A percentile compares a stretch with the other conserved stretches of the same genome.
phyloP scores from a whole-genome alignment of 1,140 invertebrate species.

The Leptinotarsa lineolata region DNA sequence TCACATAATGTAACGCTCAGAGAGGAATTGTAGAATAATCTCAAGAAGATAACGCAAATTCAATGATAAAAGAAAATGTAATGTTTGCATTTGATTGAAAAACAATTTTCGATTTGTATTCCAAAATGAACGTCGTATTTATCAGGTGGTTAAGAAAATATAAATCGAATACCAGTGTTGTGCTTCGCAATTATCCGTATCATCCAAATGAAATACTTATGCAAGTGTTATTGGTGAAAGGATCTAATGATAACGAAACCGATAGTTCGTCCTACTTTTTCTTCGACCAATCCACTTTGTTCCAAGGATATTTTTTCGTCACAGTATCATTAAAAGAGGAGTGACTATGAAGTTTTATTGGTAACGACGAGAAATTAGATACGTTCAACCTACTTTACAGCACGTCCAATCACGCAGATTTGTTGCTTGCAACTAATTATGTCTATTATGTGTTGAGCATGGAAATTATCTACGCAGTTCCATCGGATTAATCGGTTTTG shows the following conservation, averaged over 20 bases:
- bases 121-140: too few relatives aligned
- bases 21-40: too few relatives aligned
- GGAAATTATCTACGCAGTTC: not conserved
- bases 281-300: conserved; percentile 2
- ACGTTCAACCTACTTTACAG: conserved; percentile 2
- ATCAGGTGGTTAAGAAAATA: too few relatives aligned
- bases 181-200: too few relatives aligned
- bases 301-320: conserved; percentile 4
- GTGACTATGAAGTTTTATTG: not conserved
- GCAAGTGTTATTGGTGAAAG: not conserved
- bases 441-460: not conserved
- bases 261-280: conserved; percentile 2
- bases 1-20: too few relatives aligned
- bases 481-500: not conserved
- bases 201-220: not conserved
- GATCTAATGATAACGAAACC: conserved; percentile 3
- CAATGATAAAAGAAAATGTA: too few relatives aligned
- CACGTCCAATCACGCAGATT: not conserved
- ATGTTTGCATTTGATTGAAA: too few relatives aligned
- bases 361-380: conserved; percentile 6
- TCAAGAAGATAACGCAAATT: too few relatives aligned
- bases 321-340: conserved; percentile 3
- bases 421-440: not conserved
- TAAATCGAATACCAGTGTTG: too few relatives aligned
- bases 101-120: too few relatives aligned